These are phyloP conservation scores for Pemphigus obesinymphae DNA, from an alignment of 1,140 invertebrate species.

Conservation along the genomic window DNA sequence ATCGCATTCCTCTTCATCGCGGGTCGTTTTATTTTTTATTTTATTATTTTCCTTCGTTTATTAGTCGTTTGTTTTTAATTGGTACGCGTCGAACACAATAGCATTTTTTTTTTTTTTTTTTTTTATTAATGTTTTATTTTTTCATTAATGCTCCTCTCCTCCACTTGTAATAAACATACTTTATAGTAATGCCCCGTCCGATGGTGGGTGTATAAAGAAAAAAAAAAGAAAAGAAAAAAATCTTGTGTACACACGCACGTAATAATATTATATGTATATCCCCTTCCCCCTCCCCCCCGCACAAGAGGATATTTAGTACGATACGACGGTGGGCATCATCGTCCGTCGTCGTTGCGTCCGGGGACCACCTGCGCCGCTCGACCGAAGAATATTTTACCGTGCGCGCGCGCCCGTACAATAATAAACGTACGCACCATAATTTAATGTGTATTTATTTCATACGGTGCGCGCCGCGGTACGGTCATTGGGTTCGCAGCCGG, in stretches of 20 bases:
- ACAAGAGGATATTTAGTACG: too few relatives aligned
- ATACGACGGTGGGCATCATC: neutral
- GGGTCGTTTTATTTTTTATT: conserved; percentile 8
- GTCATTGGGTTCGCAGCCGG: conserved; percentile 10
- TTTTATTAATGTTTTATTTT: too few relatives aligned
- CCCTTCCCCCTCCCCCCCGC: too few relatives aligned
- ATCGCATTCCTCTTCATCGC: conserved; percentile 19
- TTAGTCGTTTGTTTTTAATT: neutral
- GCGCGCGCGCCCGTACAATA: neutral
- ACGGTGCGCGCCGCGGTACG: neutral
- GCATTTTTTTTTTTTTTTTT: neutral
- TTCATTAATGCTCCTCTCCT: too few relatives aligned
- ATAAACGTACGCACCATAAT: neutral
- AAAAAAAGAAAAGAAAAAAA: neutral
- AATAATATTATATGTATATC: too few relatives aligned
- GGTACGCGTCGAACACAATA: neutral
- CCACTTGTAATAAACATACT: too few relatives aligned
- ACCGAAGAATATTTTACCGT: conserved; percentile 7
- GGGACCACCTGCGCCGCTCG: conserved; percentile 23
- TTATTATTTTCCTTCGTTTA: conserved; percentile 20
- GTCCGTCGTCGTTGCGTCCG: conserved; percentile 18
- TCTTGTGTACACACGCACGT: neutral
- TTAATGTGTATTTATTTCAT: neutral
- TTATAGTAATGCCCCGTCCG: neutral
- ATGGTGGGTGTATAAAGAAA: neutral